Evolutionary conservation across 2,888 invertebrate genomes (phyloP).

Genomic region (Euzophera pinguis): DNA sequence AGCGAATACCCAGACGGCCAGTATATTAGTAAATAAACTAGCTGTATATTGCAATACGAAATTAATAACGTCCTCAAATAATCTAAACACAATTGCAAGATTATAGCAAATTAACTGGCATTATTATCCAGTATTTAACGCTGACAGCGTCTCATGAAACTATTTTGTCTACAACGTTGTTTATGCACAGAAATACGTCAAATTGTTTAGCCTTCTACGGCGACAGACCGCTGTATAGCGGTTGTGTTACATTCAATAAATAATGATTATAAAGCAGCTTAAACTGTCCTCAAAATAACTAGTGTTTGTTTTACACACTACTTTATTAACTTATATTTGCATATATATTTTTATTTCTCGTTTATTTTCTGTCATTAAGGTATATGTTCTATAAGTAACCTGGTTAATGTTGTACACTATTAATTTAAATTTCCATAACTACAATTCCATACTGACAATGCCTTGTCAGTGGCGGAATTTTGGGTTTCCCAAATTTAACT

Average conservation of each 20-base stretch:
- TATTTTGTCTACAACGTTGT: conserved; percentile 35
- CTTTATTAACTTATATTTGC: no score
- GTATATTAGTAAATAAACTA: no score
- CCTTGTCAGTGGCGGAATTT: no score
- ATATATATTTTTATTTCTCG: no score
- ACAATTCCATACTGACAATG: no score
- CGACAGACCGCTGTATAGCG: conserved; percentile 13
- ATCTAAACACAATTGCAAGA: conserved; percentile 1
- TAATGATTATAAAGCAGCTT: conserved; percentile 48
- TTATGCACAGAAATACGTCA: conserved; percentile 36
- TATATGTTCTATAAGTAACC: no score
- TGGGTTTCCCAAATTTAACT: no score
- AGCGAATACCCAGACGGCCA: no score
- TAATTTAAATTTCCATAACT: no score
- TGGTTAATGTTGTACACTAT: no score
- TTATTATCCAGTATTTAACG: conserved; percentile 2
- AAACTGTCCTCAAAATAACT: conserved; percentile 25
- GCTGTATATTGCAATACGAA: background rate
- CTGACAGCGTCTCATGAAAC: conserved; percentile 21
- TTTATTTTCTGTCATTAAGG: no score
- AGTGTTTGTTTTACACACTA: no score
- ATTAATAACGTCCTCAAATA: background rate
- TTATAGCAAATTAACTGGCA: background rate
- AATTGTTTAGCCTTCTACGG: conserved; percentile 18
- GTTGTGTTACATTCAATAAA: conserved; percentile 43